Evolutionary conservation across 2,113 vertebrate genomes (phyloP).

Genomic region (Serilophus lunatus): DNA sequence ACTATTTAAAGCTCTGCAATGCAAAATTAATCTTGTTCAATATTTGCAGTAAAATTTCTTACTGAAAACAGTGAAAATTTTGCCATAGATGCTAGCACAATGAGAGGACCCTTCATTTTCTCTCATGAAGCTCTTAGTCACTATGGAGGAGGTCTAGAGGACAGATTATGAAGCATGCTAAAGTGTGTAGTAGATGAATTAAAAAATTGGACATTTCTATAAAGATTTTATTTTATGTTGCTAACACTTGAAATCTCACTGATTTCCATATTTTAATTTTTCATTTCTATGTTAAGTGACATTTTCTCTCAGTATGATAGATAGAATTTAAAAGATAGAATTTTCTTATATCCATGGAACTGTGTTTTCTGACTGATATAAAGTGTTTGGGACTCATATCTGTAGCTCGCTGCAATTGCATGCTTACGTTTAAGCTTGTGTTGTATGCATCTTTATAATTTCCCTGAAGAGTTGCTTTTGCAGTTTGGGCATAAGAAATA

Average conservation of each 20-base stretch:
- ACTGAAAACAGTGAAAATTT: background rate
- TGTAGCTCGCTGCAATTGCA: background rate
- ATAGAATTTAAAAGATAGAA: too few species aligned
- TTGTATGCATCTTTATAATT: background rate
- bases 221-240: background rate
- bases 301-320: background rate
- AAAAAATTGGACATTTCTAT: background rate
- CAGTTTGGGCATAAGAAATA: background rate
- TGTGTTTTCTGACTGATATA: background rate
- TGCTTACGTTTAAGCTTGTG: background rate
- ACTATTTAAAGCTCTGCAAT: background rate
- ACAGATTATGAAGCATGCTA: background rate
- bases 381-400: background rate
- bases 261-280: slow-evolving; percentile 1
- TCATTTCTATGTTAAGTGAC: background rate
- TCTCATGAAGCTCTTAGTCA: background rate
- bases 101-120: background rate
- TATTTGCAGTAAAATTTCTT: background rate
- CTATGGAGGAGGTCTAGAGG: background rate
- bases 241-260: background rate
- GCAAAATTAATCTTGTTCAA: background rate
- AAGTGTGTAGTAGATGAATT: background rate
- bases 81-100: background rate
- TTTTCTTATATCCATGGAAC: background rate
- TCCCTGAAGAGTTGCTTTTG: background rate